Evolutionary conservation across 1,140 invertebrate genomes (phyloP).

Genomic region (Dufourea novaeangliae): DNA sequence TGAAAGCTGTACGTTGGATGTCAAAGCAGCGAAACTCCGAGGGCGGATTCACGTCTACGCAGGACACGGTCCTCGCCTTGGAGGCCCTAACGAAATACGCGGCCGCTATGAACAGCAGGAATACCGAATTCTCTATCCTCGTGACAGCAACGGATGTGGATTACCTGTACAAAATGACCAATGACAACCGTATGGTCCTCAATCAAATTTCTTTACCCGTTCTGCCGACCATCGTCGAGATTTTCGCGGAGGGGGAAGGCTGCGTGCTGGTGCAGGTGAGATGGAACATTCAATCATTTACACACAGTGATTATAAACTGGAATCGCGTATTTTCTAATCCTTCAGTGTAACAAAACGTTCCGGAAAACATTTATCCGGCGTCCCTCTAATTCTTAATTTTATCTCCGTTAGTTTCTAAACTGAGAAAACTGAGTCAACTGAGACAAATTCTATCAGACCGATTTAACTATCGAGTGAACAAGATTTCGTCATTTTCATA

Average conservation of each 20-base stretch:
- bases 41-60: conserved; percentile 90
- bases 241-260: conserved; percentile 83
- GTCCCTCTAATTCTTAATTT: no score
- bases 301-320: no score
- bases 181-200: conserved; percentile 80
- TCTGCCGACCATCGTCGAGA: conserved; percentile 79
- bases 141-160: conserved; percentile 75
- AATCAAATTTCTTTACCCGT: conserved; percentile 76
- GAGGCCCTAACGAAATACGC: conserved; percentile 86
- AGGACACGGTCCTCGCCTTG: conserved; percentile 87
- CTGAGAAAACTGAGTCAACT: no score
- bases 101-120: conserved; percentile 69
- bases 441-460: no score
- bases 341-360: no score
- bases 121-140: conserved; percentile 76
- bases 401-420: no score
- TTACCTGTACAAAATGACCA: conserved; percentile 73
- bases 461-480: no score
- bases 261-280: conserved; percentile 84
- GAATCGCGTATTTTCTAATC: no score
- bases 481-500: not conserved
- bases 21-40: conserved; percentile 88
- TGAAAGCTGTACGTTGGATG: conserved; percentile 87
- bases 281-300: not conserved
- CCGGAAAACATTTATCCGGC: no score